Conservation (phyloP, 2,797 vertebrate genomes). For the Lacerta viridis region DNA sequence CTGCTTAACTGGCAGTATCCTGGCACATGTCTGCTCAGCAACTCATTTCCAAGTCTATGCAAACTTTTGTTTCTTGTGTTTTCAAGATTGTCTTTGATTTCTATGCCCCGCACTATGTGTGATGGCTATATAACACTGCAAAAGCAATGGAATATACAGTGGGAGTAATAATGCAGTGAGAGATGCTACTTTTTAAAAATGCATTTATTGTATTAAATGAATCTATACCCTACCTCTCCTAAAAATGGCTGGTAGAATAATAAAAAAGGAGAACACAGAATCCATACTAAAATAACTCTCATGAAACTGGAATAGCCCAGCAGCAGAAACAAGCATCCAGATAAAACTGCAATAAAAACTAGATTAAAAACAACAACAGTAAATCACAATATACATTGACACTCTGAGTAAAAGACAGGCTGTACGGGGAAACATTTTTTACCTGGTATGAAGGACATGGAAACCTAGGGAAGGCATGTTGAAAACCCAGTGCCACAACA, state of each 20-base stretch:
- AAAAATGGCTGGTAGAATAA: not conserved
- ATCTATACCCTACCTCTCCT: not conserved
- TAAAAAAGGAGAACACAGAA: not conserved
- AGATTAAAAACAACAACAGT: not conserved
- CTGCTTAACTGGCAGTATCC: not conserved
- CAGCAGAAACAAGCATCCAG: not conserved
- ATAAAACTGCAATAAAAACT: not conserved
- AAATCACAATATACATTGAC: not conserved
- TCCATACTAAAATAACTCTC: not conserved
- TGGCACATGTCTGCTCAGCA: fast-evolving
- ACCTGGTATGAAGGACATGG: not conserved
- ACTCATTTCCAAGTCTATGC: not conserved
- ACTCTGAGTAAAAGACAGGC: not conserved
- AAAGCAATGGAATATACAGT: not conserved
- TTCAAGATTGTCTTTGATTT: not conserved
- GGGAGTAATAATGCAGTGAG: not conserved
- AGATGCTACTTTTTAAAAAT: not conserved
- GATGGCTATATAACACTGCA: not conserved
- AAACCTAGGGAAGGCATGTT: not conserved
- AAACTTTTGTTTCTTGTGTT: not conserved
- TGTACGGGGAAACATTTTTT: no score
- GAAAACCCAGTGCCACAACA: not conserved
- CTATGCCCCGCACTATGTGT: not conserved
- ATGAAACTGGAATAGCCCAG: not conserved
- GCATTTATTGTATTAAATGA: not conserved